A percentile compares a stretch with the other conserved stretches of the same genome.
Conservation (phyloP, 1,140 invertebrate species). For the Drosophila triauraria region DNA sequence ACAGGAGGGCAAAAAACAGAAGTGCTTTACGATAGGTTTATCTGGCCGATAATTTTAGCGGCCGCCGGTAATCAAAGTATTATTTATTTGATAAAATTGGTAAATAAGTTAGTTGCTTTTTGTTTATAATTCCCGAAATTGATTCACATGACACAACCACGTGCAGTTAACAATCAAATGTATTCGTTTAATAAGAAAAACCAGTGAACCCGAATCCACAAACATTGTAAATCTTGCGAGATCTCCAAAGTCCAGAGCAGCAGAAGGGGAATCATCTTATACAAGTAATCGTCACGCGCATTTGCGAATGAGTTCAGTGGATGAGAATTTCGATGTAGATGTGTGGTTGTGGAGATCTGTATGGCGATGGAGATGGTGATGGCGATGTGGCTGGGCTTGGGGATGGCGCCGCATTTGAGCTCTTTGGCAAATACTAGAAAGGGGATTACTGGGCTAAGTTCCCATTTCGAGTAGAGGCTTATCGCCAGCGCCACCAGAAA, state of each 20-base stretch:
- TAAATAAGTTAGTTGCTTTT: not conserved
- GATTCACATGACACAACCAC: constrained; percentile 39
- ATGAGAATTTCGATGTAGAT: constrained; percentile 16
- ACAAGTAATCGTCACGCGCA: constrained; percentile 33
- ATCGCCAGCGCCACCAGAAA: constrained; percentile 39
- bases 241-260: constrained; percentile 14
- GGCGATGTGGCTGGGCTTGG: not conserved
- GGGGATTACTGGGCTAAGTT: constrained; percentile 49
- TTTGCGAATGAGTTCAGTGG: constrained; percentile 43
- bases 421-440: constrained; percentile 38
- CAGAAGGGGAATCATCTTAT: constrained; percentile 5
- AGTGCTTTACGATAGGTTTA: too few species aligned
- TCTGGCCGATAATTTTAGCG: too few species aligned
- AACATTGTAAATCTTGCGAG: constrained; percentile 41
- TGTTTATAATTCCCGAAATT: not conserved
- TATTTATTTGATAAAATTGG: too few species aligned
- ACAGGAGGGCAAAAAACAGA: too few species aligned
- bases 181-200: constrained; percentile 33
- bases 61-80: too few species aligned
- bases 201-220: constrained; percentile 25
- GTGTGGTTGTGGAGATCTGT: not conserved
- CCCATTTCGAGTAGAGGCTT: constrained; percentile 34
- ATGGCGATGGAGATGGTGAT: not conserved
- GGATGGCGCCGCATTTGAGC: constrained; percentile 44
- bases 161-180: constrained; percentile 33